Evolutionary conservation across 2,888 invertebrate genomes (phyloP), one percentile per base, ranked within the genome.

Genomic region (Agrochola lota): DNA sequence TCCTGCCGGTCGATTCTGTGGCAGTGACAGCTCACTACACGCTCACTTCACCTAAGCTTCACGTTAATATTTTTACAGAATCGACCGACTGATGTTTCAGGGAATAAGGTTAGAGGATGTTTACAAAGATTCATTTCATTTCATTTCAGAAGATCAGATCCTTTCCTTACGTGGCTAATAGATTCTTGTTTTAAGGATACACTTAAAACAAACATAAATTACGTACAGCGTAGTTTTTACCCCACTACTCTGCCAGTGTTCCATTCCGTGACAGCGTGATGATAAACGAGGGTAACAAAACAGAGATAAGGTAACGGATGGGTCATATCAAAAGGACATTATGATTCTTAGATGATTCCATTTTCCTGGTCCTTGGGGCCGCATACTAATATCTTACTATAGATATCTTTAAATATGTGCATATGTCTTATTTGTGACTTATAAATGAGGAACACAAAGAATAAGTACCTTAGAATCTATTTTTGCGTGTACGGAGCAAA

Each of bases 271-370:
- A 81, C 85, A 86, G 80, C 62, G 57, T 81, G 74, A 80, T 87
- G 81, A 87, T 83, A 75, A 74, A 88, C 66, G 81, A 87, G 64
- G 73, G 69, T 66, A 68, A 74, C 78, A 78, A 74, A 79, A 80
- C 66, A 78, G 30, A 81, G 78, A 69, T 67, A 68, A 59, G 43
- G 35, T 86, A 76, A 77, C 71, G 64, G 71, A 83, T 68, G 76
- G 78, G 78, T 70, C 77, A 74, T 80, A 88, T 87, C 83, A 90
- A 87, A 87, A 77, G 81, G 74, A 79, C 81, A 80, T 89, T 86
- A 86, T 79, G 80, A 85, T 85, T 87, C 79, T 82, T 75, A 71
- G 17, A 71, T 63, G n/a, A 30, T 69, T 72, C 57, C 49, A 67
- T 70, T 80, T 85, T 23, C 62, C 26, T 62, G 71, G 57, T 74